These are phyloP conservation scores for Aproaerema taeniolella DNA, from an alignment of 2,888 invertebrate genomes.

Conservation along the genomic window DNA sequence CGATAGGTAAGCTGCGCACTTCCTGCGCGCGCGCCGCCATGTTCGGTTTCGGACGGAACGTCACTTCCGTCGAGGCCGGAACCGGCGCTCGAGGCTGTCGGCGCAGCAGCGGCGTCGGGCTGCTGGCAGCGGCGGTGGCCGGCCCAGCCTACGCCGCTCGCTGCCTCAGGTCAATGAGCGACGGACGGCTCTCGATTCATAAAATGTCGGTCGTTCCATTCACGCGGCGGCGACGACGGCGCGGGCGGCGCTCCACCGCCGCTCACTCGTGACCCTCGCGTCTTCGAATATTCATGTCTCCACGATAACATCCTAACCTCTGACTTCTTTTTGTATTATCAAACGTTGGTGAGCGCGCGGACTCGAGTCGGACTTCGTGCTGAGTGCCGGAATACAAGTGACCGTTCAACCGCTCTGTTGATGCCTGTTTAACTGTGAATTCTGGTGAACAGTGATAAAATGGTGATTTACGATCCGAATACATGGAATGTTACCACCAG, in stretches of 20 bases:
- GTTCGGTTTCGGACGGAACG: constrained; percentile 70
- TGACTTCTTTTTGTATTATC: constrained; percentile 73
- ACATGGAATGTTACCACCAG: constrained; percentile 60
- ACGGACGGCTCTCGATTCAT: constrained; percentile 72
- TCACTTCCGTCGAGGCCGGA: constrained; percentile 70
- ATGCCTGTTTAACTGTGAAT: constrained; percentile 54
- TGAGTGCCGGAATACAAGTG: constrained; percentile 66
- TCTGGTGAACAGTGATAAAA: constrained; percentile 61
- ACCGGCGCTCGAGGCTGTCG: constrained; percentile 41
- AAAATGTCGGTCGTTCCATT: constrained; percentile 76
- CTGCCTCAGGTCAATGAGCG: constrained; percentile 59
- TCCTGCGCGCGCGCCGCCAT: constrained; percentile 76
- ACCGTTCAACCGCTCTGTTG: constrained; percentile 44
- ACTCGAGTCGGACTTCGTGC: constrained; percentile 58
- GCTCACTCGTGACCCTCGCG: constrained; percentile 76
- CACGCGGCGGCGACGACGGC: constrained; percentile 69
- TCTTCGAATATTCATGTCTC: constrained; percentile 76
- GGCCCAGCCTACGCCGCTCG: constrained; percentile 32
- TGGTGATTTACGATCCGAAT: constrained; percentile 53
- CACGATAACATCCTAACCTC: constrained; percentile 74
- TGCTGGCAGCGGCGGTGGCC: constrained; percentile 40
- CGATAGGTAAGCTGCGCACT: constrained; percentile 77
- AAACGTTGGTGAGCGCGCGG: constrained; percentile 63
- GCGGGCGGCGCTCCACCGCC: constrained; percentile 66
- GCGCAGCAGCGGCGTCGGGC: constrained; percentile 28